Conservation (phyloP, 2,888 invertebrate genomes). For the Phragmatobia fuliginosa region DNA sequence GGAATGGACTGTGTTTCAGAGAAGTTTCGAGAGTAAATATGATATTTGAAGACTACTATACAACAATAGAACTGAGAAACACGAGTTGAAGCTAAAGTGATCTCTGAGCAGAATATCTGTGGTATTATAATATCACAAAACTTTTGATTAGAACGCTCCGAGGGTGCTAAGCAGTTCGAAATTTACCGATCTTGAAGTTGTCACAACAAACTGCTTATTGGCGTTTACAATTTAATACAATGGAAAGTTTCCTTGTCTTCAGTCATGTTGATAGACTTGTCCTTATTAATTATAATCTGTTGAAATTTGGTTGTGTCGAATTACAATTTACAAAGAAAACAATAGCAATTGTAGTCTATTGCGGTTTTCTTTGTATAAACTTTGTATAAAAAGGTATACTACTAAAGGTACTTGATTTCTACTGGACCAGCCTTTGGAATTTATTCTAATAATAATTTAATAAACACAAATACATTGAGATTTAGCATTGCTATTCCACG, state of each 20-base stretch:
- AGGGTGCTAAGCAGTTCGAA: slow-evolving; percentile 17
- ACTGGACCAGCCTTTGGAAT: too few relatives aligned
- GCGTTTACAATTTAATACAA: neutral
- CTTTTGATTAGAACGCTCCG: slow-evolving; percentile 27
- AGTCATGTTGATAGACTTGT: slow-evolving; percentile 16
- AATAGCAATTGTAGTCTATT: too few relatives aligned
- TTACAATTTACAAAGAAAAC: too few relatives aligned
- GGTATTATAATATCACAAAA: slow-evolving; percentile 5
- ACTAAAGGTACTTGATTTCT: too few relatives aligned
- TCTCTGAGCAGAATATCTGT: neutral
- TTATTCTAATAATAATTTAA: too few relatives aligned
- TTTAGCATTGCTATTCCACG: too few relatives aligned
- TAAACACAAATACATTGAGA: too few relatives aligned
- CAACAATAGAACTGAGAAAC: neutral
- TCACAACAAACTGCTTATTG: slow-evolving; percentile 18
- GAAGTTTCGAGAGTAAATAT: too few relatives aligned
- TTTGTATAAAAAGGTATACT: neutral
- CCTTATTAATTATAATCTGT: neutral
- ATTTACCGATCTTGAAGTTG: slow-evolving; percentile 30
- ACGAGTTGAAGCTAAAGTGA: neutral
- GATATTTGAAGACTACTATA: too few relatives aligned
- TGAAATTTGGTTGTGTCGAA: neutral
- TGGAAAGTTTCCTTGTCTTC: slow-evolving; percentile 17
- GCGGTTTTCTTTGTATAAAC: too few relatives aligned
- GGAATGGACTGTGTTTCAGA: too few relatives aligned